Base-by-base conservation (phyloP, 92 coral and sea anemone genomes). In the Epizoanthus illoricatus region DNA sequence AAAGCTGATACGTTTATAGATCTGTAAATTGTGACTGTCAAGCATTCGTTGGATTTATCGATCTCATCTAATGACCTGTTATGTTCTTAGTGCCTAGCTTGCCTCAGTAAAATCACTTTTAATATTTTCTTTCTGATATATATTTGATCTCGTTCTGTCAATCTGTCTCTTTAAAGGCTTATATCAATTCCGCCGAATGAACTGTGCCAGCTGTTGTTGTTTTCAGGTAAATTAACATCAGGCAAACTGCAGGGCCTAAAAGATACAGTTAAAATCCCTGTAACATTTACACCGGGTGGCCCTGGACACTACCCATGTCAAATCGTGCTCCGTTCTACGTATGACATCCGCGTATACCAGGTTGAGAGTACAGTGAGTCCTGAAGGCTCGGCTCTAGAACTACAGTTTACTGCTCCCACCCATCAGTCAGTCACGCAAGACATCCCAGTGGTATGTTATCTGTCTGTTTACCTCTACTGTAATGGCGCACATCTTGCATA, bases 361-460 rank as follows among this genome's bases (percentile, higher is more conserved):
- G 88, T 96, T 57, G 99, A 96, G 86, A 93, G 99, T 80, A 96
- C 99, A 67, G 99, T 96, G 68, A 93, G 94, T 81, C 94, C 99
- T 12, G 93, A 87, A 78, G 96, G 99, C 80, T 86, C 97, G 85
- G 88, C 90, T 8, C 90, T 94, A 24, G 92, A 96, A 73, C 83
- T 96, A 87, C 98, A 96, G 85, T 96, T 96, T 64, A 87, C 85
- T 40, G 74, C 99, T 62, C 99, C 99, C 4, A 88, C 97, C 4
- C 99, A 96, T 75, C 99, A 96, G 81, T 96, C 99, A 56, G 96
- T 96, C 7, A 91, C 99, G 6, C 99, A 96, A 70, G 99, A 96
- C 40, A 90, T 96, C 49, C 99, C 99, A 19, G 94, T 96, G 96
- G 99, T 96, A 89, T 70, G 92, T 49, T 5, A 12, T 16, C n/a